Evolutionary conservation across 2,888 invertebrate genomes (phyloP), one percentile per base, ranked within the genome.

Genomic region (Drepana falcataria): DNA sequence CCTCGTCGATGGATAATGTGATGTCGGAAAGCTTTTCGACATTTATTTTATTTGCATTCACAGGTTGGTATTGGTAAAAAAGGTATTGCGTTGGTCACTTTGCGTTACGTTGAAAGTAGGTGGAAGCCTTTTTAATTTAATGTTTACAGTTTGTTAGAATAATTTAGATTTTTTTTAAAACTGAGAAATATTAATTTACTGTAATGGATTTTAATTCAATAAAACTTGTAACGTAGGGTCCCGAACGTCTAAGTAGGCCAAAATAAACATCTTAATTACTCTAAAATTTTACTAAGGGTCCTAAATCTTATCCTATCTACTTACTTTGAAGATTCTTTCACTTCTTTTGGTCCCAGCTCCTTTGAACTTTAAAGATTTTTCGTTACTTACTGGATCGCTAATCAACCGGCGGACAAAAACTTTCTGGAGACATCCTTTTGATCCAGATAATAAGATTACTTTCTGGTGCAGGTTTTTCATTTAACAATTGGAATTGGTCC

Each of bases 401-500:
- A 75, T 70, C 67, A 75, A 65, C 59, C 61, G 51, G 59, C 55
- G 59, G 59, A 52, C 51, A 34, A 34, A 55, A 65, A 69, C 62
- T 68, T 68, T 61, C 61, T 58, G 56, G 59, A 65, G 59, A 54
- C 55, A 60, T 54, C 58, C 60, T 66, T 53, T 67, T 66, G 63
- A 69, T 63, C 59, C 63, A 53, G 48, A 59, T 70, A 62, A 64
- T 55, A 51, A 51, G 40, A 40, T 7, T 5, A 9, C 40, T 5
- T 40, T 33, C 7, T 41, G 1, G 21, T 21, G 21, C 21, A 21
- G 21, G 21, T 21, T 21, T 21, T 21, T 1, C 21, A 21, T 21
- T 21, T 21, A 21, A 21, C 21, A 21, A 21, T 21, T 21, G 21
- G 21, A 21, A 21, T 21, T 21, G 21, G 21, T 21, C 21, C 21